Conservation (phyloP, 2,113 vertebrate genomes). For the Rynchops niger region DNA sequence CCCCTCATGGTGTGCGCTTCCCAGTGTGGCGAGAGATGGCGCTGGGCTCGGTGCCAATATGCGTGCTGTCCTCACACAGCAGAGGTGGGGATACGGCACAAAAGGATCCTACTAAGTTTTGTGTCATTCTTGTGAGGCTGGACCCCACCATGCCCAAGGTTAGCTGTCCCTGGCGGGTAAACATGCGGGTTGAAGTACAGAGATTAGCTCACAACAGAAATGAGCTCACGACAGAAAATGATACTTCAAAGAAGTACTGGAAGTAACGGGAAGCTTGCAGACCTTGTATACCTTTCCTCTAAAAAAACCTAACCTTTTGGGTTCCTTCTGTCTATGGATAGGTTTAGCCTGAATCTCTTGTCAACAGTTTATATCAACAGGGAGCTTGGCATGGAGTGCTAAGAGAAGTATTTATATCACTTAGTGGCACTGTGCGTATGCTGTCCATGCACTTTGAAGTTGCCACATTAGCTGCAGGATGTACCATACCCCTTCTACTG, state of each 20-base stretch:
- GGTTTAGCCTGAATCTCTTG: not conserved
- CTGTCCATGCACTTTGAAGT: not conserved
- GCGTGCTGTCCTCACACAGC: not conserved
- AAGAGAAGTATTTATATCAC: conserved; percentile 6
- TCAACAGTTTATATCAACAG: conserved; percentile 14
- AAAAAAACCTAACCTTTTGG: not conserved
- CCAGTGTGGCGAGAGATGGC: not conserved
- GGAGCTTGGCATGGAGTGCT: not conserved
- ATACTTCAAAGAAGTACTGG: not conserved
- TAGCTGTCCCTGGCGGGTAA: not conserved
- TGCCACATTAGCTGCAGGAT: not conserved
- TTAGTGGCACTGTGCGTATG: not conserved
- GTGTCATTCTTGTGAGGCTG: not conserved
- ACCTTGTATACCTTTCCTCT: not conserved
- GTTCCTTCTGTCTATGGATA: not conserved
- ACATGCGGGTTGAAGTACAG: not conserved
- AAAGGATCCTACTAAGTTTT: not conserved
- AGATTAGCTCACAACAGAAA: not conserved
- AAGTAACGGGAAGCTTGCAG: not conserved
- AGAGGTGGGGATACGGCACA: not conserved
- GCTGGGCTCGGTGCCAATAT: fast-evolving
- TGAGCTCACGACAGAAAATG: not conserved
- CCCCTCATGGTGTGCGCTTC: not conserved
- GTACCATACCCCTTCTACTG: not conserved
- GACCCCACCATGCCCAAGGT: not conserved